Percentiles rank a stretch among this genome's conserved stretches.
These are phyloP conservation scores for Bolinopsis microptera DNA, from an alignment of 37 sponge, comb jelly and placozoan genomes.

Conservation along the genomic window DNA sequence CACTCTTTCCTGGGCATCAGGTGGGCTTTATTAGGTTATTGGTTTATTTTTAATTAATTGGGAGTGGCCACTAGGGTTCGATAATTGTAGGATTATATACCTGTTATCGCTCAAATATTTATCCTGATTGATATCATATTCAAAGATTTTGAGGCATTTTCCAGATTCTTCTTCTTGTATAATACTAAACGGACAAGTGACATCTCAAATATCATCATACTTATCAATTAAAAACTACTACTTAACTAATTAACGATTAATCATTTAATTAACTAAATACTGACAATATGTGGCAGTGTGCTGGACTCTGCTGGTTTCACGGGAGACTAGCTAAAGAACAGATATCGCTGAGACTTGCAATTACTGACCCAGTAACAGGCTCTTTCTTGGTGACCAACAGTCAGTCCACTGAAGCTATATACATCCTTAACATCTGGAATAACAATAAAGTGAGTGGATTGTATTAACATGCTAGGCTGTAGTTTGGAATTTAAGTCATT, in stretches of 20 bases:
- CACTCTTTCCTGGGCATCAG: conserved; percentile 50
- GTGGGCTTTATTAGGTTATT: not conserved
- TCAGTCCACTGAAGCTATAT: not conserved
- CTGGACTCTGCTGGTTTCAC: conserved; percentile 62
- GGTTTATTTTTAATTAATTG: too few species aligned
- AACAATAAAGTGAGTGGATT: not conserved
- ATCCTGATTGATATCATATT: not conserved
- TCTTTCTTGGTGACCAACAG: conserved; percentile 5
- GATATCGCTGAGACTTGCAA: not conserved
- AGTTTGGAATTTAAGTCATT: too few species aligned
- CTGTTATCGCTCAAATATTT: too few species aligned
- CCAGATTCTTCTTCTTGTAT: too few species aligned
- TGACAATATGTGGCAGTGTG: not conserved
- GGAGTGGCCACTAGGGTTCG: too few species aligned
- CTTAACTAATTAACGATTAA: too few species aligned
- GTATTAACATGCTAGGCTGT: too few species aligned
- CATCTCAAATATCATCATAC: too few species aligned
- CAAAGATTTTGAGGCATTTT: not conserved
- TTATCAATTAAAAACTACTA: too few species aligned
- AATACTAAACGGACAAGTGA: too few species aligned
- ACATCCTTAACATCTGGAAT: not conserved
- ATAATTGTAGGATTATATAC: too few species aligned
- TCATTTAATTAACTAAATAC: too few species aligned
- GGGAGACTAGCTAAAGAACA: not conserved
- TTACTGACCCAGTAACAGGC: not conserved